Evolutionary conservation across 37 sponge, comb jelly and placozoan species (phyloP).

Genomic region (Chondrosia reniformis): DNA sequence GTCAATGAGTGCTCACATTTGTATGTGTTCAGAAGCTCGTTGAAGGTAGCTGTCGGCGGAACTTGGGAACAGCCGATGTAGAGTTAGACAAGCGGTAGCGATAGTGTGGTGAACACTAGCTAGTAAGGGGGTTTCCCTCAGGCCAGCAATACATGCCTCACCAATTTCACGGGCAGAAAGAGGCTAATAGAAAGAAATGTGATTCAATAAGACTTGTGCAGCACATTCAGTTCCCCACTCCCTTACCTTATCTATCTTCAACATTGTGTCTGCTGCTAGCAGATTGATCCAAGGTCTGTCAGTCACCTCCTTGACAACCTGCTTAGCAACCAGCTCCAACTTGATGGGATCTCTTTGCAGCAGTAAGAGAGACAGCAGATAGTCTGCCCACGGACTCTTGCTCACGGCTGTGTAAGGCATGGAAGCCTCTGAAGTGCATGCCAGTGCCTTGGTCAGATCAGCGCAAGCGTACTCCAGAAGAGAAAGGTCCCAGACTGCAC

Average conservation of each 20-base stretch:
- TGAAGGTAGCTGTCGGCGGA: not conserved
- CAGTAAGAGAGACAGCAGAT: not conserved
- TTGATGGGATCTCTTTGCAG: not conserved
- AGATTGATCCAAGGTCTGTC: not conserved
- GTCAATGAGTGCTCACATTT: not conserved
- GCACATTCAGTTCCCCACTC: not conserved
- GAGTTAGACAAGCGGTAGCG: not conserved
- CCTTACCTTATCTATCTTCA: not conserved
- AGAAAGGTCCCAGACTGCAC: not conserved
- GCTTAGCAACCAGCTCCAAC: not conserved
- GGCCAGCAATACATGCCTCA: not conserved
- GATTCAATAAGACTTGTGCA: too few species aligned
- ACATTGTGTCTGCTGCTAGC: not conserved
- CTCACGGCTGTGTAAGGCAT: not conserved
- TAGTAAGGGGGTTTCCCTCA: not conserved
- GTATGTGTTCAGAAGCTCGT: not conserved
- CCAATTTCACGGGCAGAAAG: not conserved
- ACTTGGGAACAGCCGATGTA: not conserved
- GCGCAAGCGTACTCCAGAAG: not conserved
- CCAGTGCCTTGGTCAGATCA: not conserved
- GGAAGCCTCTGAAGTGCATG: not conserved
- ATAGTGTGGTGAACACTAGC: not conserved
- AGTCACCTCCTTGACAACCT: constrained; percentile 8
- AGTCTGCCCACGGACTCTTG: not conserved
- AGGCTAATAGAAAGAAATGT: not conserved